phyloP scores from a whole-genome alignment of 1,140 invertebrate species.

The Scylla paramamosain region DNA sequence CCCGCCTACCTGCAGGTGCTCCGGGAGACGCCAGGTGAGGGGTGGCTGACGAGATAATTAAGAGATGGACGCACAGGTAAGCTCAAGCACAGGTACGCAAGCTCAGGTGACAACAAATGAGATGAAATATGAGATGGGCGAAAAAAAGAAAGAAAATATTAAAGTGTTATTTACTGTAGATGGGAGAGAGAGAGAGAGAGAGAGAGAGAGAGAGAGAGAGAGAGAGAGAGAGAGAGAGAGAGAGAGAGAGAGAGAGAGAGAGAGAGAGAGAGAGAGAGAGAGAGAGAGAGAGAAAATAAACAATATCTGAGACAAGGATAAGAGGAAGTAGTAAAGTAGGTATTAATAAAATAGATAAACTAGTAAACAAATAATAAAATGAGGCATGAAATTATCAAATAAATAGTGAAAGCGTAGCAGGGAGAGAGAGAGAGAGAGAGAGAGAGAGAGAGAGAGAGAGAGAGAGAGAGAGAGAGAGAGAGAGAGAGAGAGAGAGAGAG shows the following conservation, averaged over 20 bases:
- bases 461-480: conserved; percentile 38
- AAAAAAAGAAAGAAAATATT: too few species aligned
- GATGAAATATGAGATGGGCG: too few species aligned
- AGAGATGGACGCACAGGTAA: too few species aligned
- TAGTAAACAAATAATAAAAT: neutral
- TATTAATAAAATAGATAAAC: neutral
- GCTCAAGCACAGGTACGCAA: too few species aligned
- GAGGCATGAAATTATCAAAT: neutral
- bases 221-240: conserved; percentile 35
- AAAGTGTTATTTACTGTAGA: too few species aligned
- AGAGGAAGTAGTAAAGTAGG: too few species aligned
- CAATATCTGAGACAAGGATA: too few species aligned
- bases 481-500: neutral
- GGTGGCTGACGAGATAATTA: too few species aligned
- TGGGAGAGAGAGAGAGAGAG: too few species aligned
- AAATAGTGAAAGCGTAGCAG: neutral
- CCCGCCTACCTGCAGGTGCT: conserved; percentile 26
- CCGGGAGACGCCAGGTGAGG: too few species aligned
- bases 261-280: neutral
- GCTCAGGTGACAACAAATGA: too few species aligned
- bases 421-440: conserved; percentile 50
- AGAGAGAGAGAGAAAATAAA: too few species aligned
- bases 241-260: conserved; percentile 35
- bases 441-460: conserved; percentile 50
- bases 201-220: neutral